Percentiles rank a stretch among this genome's conserved stretches.
phyloP scores from a whole-genome alignment of 2,797 vertebrate genomes.

The Emys orbicularis region DNA sequence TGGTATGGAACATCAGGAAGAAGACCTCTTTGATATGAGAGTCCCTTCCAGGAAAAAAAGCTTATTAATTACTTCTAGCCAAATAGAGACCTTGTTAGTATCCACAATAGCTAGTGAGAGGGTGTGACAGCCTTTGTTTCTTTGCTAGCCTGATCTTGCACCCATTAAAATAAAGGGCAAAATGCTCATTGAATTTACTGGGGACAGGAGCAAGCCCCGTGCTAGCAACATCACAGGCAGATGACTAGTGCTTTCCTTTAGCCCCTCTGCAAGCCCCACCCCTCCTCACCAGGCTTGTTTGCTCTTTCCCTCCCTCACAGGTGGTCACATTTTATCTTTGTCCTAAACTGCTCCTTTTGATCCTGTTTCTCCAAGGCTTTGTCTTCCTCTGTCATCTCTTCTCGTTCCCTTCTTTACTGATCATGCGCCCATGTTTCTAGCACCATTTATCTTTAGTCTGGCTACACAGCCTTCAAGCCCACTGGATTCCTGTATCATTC shows the following conservation, averaged over 20 bases:
- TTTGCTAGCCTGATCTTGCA: neutral
- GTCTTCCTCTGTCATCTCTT: neutral
- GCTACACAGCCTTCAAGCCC: neutral
- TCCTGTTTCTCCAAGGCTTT: neutral
- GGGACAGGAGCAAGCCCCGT: neutral
- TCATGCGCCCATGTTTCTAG: neutral
- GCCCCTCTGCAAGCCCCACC: neutral
- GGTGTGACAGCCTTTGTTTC: neutral
- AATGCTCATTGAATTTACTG: neutral
- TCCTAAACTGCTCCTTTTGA: neutral
- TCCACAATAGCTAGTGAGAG: neutral
- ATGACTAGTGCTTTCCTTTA: neutral
- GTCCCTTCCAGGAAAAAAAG: neutral
- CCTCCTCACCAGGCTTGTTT: neutral
- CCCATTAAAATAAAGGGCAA: neutral
- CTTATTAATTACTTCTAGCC: neutral
- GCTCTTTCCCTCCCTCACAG: neutral
- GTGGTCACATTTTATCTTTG: neutral
- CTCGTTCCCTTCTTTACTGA: neutral
- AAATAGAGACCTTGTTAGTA: neutral
- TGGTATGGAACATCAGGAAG: neutral
- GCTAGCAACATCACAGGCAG: neutral
- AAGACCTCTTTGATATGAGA: neutral
- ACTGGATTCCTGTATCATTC: neutral
- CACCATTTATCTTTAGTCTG: neutral